Conservation (phyloP, 2,888 invertebrate species). For the Idaea straminata region DNA sequence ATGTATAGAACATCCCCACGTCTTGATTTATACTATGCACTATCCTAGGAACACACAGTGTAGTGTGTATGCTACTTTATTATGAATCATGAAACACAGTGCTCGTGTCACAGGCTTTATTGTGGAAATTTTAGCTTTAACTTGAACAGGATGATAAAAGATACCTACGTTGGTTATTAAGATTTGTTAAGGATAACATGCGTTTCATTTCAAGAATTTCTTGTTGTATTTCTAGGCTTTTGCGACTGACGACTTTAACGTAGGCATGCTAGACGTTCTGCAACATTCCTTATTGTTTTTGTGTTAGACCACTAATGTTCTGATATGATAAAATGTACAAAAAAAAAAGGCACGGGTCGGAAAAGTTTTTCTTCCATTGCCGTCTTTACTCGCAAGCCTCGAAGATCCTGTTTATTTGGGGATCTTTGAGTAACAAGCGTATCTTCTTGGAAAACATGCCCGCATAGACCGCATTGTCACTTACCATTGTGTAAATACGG, state of each 20-base stretch:
- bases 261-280: not conserved
- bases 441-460: no score
- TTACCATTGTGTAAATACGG: no score
- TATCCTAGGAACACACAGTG: conserved; percentile 24
- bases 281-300: not conserved
- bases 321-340: no score
- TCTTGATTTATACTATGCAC: conserved; percentile 56
- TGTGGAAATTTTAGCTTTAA: not conserved
- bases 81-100: conserved; percentile 40
- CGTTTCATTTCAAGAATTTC: not conserved
- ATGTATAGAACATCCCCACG: conserved; percentile 36
- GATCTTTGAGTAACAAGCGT: no score
- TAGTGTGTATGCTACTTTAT: conserved; percentile 32
- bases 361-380: no score
- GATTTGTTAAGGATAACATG: not conserved
- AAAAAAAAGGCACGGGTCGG: no score
- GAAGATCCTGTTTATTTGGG: no score
- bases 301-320: no score
- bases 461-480: no score
- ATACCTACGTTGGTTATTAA: not conserved
- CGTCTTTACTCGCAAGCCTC: no score
- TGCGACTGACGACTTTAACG: not conserved
- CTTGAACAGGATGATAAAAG: not conserved
- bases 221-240: not conserved
- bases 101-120: conserved; percentile 26